Evolutionary conservation across 2,888 invertebrate genomes (phyloP).

Genomic region (Agrochola lota): DNA sequence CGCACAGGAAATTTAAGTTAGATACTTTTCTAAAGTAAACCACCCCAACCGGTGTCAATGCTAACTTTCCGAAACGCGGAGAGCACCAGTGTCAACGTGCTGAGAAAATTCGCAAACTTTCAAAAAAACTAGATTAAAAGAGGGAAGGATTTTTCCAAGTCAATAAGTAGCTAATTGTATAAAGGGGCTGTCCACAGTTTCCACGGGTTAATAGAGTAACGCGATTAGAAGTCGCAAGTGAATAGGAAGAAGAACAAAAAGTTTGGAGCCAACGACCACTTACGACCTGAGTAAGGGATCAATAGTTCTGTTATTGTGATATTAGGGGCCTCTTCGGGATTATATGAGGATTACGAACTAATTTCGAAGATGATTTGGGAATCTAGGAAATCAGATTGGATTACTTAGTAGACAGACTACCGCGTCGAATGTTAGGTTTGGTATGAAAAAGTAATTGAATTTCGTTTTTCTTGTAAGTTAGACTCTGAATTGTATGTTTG

Average conservation of each 20-base stretch:
- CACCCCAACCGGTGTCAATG: constrained; percentile 54
- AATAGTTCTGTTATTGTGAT: constrained; percentile 65
- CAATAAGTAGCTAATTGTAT: constrained; percentile 85
- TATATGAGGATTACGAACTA: constrained; percentile 56
- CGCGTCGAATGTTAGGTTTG: constrained; percentile 34
- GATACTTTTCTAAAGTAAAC: constrained; percentile 55
- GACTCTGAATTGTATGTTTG: background rate
- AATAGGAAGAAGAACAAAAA: constrained; percentile 79
- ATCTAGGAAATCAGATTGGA: constrained; percentile 52
- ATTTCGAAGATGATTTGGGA: constrained; percentile 56
- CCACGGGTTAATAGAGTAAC: constrained; percentile 85
- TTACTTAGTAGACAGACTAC: constrained; percentile 22
- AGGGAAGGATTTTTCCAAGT: constrained; percentile 74
- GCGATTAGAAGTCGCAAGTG: constrained; percentile 83
- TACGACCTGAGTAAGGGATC: constrained; percentile 57
- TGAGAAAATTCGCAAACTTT: constrained; percentile 54
- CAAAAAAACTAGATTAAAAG: constrained; percentile 69
- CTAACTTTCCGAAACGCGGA: constrained; percentile 66
- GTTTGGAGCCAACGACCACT: constrained; percentile 70
- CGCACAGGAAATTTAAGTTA: constrained; percentile 58
- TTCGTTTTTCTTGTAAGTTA: background rate
- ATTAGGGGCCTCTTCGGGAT: constrained; percentile 45
- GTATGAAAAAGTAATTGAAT: constrained; percentile 40
- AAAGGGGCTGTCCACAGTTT: constrained; percentile 85
- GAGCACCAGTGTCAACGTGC: constrained; percentile 49